phyloP scores from a whole-genome alignment of 2,797 vertebrate species.

The Limosa lapponica region DNA sequence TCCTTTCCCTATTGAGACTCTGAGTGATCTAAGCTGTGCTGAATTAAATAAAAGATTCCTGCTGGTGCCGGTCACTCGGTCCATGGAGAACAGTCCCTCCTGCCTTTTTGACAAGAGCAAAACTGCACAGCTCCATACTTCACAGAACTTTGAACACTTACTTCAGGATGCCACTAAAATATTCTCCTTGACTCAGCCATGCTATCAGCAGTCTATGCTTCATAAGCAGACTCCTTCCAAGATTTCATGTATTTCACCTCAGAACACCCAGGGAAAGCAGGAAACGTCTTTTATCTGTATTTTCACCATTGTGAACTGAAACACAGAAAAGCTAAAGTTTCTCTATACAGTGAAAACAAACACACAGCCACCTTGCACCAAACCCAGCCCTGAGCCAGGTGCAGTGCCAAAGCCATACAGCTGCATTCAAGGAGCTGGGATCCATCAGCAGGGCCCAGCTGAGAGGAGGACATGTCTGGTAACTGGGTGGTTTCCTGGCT shows the following conservation, averaged over 20 bases:
- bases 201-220: not conserved
- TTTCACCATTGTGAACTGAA: not conserved
- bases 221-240: not conserved
- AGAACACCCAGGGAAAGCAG: not conserved
- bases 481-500: not conserved
- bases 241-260: not conserved
- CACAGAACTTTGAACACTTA: not conserved
- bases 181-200: not conserved
- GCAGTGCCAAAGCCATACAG: not conserved
- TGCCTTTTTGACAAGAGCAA: not conserved
- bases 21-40: not conserved
- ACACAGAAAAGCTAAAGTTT: not conserved
- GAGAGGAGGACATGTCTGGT: not conserved
- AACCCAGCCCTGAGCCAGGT: not conserved
- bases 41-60: not conserved
- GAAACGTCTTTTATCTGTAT: not conserved
- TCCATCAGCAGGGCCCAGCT: not conserved
- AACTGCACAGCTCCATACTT: not conserved
- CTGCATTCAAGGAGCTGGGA: not conserved
- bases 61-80: not conserved
- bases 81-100: not conserved
- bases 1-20: not conserved
- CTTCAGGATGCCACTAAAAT: not conserved
- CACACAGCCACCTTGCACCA: not conserved
- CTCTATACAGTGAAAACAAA: not conserved